phyloP scores from a whole-genome alignment of 2,888 invertebrate species.

The Rhamnusium bicolor region DNA sequence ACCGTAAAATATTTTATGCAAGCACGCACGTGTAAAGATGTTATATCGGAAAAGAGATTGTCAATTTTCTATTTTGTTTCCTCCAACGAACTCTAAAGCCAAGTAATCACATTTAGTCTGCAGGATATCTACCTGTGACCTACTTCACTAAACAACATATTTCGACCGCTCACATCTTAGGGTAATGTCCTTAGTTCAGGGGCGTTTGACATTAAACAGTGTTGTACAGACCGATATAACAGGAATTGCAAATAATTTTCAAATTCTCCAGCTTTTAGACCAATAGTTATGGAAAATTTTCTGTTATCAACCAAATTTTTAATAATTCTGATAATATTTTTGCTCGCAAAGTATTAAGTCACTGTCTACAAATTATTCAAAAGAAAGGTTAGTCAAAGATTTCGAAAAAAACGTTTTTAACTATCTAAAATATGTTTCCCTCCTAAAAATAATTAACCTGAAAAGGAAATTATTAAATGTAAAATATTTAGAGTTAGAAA shows the following conservation, averaged over 20 bases:
- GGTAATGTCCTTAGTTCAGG: not conserved
- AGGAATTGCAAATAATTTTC: not conserved
- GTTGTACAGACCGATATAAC: not conserved
- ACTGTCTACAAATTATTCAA: too few relatives aligned
- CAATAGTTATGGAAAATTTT: too few relatives aligned
- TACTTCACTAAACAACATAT: conserved; percentile 8
- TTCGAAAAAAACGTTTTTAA: too few relatives aligned
- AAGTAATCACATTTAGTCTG: conserved; percentile 35
- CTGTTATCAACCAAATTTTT: too few relatives aligned
- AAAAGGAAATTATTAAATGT: too few relatives aligned
- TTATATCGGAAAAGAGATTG: conserved; percentile 41
- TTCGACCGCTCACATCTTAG: conserved; percentile 28
- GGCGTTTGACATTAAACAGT: not conserved
- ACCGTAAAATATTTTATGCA: conserved; percentile 50
- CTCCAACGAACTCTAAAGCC: conserved; percentile 33
- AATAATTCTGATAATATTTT: too few relatives aligned
- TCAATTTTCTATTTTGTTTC: conserved; percentile 41
- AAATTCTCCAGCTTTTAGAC: too few relatives aligned
- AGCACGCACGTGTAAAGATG: conserved; percentile 47
- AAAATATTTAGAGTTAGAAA: too few relatives aligned
- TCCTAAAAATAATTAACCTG: too few relatives aligned
- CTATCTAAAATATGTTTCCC: too few relatives aligned
- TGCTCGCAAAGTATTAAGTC: too few relatives aligned
- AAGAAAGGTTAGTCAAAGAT: too few relatives aligned
- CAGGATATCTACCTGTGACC: conserved; percentile 31